Evolutionary conservation across 2,797 vertebrate genomes (phyloP).

Genomic region (Sparus aurata): DNA sequence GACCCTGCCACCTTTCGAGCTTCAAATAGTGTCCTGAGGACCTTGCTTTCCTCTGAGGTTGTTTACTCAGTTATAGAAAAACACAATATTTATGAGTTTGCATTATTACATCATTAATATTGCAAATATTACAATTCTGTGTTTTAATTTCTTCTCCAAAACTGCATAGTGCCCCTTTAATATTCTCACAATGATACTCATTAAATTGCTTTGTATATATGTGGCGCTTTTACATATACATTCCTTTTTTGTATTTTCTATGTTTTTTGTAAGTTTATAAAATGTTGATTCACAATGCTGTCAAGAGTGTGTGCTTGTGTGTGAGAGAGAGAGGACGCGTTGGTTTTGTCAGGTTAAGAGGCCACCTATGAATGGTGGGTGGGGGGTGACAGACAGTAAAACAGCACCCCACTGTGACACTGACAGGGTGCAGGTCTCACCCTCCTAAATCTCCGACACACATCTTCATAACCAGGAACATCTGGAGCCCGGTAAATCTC

Average conservation of each 20-base stretch:
- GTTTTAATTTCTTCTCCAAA: too few relatives aligned
- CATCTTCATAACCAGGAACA: conserved; percentile 79
- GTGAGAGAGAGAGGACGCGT: conserved; percentile 37
- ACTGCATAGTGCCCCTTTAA: not conserved
- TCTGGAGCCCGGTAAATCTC: conserved; percentile 78
- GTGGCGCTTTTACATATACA: conserved; percentile 85
- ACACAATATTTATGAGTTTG: too few relatives aligned
- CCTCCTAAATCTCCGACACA: conserved; percentile 76
- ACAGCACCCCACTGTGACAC: conserved; percentile 64
- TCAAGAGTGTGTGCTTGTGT: conserved; percentile 27
- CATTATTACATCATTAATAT: too few relatives aligned
- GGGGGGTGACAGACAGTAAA: conserved; percentile 65
- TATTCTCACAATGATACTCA: conserved; percentile 70
- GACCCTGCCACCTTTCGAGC: too few relatives aligned
- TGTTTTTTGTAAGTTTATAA: conserved; percentile 60
- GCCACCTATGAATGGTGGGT: conserved; percentile 60
- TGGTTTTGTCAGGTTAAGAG: conserved; percentile 64
- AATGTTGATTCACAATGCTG: conserved; percentile 56
- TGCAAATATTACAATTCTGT: too few relatives aligned
- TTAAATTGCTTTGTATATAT: conserved; percentile 85
- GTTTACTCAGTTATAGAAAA: too few relatives aligned
- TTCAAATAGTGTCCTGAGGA: too few relatives aligned
- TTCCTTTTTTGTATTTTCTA: conserved; percentile 79
- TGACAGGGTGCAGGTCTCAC: conserved; percentile 77
- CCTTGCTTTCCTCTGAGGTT: too few relatives aligned